Evolutionary conservation across 2,113 vertebrate genomes (phyloP), one percentile per base, ranked within the genome.

Genomic region (Zosterops pallidus): DNA sequence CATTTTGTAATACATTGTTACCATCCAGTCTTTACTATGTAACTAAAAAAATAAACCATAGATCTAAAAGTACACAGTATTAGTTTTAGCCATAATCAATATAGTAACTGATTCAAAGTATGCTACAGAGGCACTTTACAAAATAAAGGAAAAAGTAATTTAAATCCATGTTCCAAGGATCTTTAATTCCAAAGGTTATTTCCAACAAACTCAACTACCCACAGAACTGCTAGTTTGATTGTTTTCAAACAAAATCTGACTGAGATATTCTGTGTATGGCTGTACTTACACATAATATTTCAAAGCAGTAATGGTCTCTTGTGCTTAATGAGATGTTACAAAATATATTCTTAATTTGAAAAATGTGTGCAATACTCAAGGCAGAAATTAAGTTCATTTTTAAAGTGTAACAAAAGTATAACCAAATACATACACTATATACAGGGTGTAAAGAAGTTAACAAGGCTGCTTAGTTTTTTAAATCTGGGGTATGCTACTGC

Each of bases 31-130:
- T 85, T 89, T 82, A 88, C 72, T 91, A 93, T 5, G 64, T 52
- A 91, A 93, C 79, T 95, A 96, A 86, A 94, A 95, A 96, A 97
- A 96, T 92, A 96, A 91, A 93, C 33, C 71, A 86, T 6, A 71
- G 70, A 79, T 96, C 94, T 87, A 96, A 46, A 93, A 88, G 81
- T 69, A 96, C 42, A 95, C 25, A 68, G 84, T 72, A 91, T 94
- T 96, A 97, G 95, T 96, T 91, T 75, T 90, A 92, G 9, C 41
- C 71, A 85, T 62, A 44, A 83, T 69, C 81, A 80, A 62, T 63
- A 70, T 0, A 80, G 71, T 55, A 71, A 85, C 57, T 28, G 42
- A 84, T 31, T 77, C 87, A 67, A 89, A 56, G 68, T 90, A 87
- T 82, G 57, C 85, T 95, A 96, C 85, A 91, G 41, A 82, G 44